A percentile compares a stretch with the other conserved stretches of the same genome.
Conservation (phyloP, 2,888 invertebrate genomes). For the Tiphia femorata region DNA sequence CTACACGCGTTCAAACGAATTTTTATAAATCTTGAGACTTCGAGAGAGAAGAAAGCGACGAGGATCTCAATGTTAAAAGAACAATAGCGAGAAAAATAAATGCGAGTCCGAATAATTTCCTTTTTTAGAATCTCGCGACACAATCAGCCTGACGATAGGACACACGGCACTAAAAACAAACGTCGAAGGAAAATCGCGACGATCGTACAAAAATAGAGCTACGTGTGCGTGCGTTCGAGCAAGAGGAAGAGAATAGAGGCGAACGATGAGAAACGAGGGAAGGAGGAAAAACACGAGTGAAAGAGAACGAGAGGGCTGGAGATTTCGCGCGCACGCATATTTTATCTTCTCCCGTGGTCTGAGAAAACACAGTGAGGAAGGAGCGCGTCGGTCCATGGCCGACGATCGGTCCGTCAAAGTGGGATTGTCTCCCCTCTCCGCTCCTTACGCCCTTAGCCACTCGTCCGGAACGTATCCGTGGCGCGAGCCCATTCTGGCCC, state of each 20-base stretch:
- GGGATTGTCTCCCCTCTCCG: slow-evolving; percentile 14
- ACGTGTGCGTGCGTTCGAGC: slow-evolving; percentile 15
- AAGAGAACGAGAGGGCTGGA: not conserved
- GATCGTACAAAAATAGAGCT: slow-evolving; percentile 5
- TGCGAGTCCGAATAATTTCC: too few species aligned
- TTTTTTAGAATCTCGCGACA: too few species aligned
- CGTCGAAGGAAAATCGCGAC: not conserved
- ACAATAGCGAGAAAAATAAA: too few species aligned
- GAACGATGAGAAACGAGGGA: not conserved
- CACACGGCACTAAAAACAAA: too few species aligned
- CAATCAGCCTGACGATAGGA: too few species aligned
- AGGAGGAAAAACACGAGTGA: not conserved
- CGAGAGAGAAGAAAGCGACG: too few species aligned
- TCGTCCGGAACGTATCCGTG: not conserved
- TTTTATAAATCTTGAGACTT: too few species aligned
- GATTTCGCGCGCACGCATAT: slow-evolving; percentile 25
- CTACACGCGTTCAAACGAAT: too few species aligned
- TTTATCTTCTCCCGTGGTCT: slow-evolving; percentile 31
- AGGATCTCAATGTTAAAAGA: too few species aligned
- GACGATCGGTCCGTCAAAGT: slow-evolving; percentile 23
- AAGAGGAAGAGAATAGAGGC: slow-evolving; percentile 11
- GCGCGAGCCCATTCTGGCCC: slow-evolving; percentile 17
- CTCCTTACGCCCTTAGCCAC: slow-evolving; percentile 1
- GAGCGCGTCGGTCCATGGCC: slow-evolving; percentile 18
- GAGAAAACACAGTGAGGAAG: slow-evolving; percentile 40